Conservation (phyloP, 2,113 vertebrate species). For the Sakesphorus luctuosus region DNA sequence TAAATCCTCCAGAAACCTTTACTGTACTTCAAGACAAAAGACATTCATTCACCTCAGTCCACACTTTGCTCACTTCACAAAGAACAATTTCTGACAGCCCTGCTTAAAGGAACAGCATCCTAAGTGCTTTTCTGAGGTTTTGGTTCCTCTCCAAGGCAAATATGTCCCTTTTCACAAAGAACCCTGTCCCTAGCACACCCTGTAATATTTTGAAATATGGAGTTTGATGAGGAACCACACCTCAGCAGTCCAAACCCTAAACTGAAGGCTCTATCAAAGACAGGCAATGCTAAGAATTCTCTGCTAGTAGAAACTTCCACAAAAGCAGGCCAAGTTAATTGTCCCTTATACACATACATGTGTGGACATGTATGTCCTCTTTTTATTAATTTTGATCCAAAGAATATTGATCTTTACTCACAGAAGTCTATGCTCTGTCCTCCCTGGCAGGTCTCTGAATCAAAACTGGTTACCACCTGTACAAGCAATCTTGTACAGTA, state of each 20-base stretch:
- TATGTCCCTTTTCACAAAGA: neutral
- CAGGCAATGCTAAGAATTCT: neutral
- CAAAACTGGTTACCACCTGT: neutral
- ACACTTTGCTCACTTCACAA: neutral
- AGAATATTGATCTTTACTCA: neutral
- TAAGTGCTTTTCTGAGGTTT: neutral
- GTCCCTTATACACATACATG: neutral
- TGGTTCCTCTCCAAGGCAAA: neutral
- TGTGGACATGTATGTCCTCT: neutral
- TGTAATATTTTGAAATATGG: neutral
- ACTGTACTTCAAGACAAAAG: neutral
- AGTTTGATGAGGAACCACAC: neutral
- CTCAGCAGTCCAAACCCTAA: neutral
- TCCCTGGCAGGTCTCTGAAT: neutral
- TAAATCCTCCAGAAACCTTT: neutral
- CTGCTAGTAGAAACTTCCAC: neutral
- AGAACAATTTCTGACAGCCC: neutral
- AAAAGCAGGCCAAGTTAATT: neutral
- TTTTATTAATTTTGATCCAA: neutral
- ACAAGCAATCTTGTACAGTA: neutral
- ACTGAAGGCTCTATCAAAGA: neutral
- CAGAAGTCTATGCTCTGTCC: neutral
- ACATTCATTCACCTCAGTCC: neutral
- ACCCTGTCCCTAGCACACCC: neutral
- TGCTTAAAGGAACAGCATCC: neutral